Evolutionary conservation across 2,888 invertebrate genomes (phyloP).

Genomic region (Drosophila acutilabella): DNA sequence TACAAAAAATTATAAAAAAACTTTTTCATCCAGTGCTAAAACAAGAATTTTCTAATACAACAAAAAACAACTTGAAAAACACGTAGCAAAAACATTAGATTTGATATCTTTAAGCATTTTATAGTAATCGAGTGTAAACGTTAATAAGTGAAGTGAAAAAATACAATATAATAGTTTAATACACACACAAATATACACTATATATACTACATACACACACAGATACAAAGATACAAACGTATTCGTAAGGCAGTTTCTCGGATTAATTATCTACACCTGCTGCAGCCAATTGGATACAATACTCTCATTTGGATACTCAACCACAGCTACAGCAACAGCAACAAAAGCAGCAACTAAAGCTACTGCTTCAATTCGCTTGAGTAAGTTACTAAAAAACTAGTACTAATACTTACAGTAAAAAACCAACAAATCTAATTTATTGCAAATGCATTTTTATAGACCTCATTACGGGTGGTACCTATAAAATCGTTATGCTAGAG

Average conservation of each 20-base stretch:
- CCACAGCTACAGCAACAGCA: background rate
- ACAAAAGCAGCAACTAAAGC: conserved; percentile 45
- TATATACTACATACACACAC: conserved; percentile 29
- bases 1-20: conserved; percentile 29
- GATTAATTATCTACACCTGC: conserved; percentile 71
- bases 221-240: conserved; percentile 9
- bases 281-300: conserved; percentile 72
- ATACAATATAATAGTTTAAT: conserved; percentile 24
- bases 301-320: conserved; percentile 58
- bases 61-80: conserved; percentile 35
- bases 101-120: conserved; percentile 37
- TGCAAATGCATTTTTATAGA: background rate
- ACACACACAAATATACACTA: conserved; percentile 28
- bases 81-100: conserved; percentile 34
- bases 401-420: background rate
- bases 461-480: background rate
- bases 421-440: conserved; percentile 14
- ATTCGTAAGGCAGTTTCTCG: conserved; percentile 50
- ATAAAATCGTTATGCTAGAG: background rate
- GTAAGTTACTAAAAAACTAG: conserved; percentile 53
- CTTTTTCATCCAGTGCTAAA: conserved; percentile 45
- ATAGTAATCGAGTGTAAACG: conserved; percentile 40
- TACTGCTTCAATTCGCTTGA: conserved; percentile 68
- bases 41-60: conserved; percentile 36
- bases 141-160: conserved; percentile 59